Conservation (phyloP, 2,113 vertebrate genomes). For the Coryphaenoides rupestris region DNA sequence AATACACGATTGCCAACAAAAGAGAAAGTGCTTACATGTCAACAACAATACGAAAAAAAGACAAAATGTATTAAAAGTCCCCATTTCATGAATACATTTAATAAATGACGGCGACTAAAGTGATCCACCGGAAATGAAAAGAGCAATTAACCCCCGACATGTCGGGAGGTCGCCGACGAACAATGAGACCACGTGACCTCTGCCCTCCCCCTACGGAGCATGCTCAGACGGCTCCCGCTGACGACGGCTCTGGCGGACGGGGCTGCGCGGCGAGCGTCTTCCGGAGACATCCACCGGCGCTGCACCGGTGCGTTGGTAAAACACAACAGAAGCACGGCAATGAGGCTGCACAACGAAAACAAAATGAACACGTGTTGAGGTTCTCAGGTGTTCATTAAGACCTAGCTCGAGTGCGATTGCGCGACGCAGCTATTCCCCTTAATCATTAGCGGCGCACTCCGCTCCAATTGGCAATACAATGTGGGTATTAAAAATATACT, state of each 20-base stretch:
- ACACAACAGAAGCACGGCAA: neutral
- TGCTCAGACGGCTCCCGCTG: neutral
- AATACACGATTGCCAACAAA: no score
- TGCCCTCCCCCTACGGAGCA: neutral
- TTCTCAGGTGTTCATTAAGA: no score
- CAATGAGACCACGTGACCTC: neutral
- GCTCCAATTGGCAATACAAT: no score
- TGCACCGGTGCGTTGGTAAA: neutral
- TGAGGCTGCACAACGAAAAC: no score
- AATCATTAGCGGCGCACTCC: no score
- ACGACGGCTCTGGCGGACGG: neutral
- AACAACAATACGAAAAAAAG: no score
- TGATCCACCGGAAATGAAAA: neutral
- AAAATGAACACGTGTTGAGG: no score
- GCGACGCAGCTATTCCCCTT: no score
- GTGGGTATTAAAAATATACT: no score
- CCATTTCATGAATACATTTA: neutral
- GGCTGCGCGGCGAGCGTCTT: neutral
- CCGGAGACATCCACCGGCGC: neutral
- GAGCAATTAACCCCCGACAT: neutral
- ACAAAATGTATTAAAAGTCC: no score
- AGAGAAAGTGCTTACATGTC: no score
- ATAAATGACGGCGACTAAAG: neutral
- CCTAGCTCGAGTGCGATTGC: no score
- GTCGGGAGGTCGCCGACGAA: neutral